Evolutionary conservation across 2,113 vertebrate species (phyloP), one percentile per base, ranked within the genome.

Genomic region (Micromys minutus): DNA sequence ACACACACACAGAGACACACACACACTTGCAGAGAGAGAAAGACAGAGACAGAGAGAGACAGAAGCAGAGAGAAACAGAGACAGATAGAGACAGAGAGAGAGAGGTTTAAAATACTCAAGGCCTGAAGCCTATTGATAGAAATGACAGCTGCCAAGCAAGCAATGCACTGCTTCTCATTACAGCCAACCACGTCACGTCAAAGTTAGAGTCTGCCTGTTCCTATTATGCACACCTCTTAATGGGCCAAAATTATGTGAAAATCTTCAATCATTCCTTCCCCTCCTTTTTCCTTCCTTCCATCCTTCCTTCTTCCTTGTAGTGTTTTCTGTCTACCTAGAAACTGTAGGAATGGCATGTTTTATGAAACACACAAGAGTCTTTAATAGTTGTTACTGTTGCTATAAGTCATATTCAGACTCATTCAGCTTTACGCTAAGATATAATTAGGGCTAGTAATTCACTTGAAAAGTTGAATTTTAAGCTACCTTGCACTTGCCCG

Each of bases 311-410:
- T 22, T 97, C 97, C 92, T 91, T 95, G 92, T 97, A 92, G 90
- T 92, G 39, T 96, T 98, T 98, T 98, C 97, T 96, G 94, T 97
- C 93, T 97, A 87, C 80, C 67, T 92, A 76, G 98, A 98, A 85
- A 97, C 95, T 97, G 89, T 31, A 87, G 71, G 65, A 97, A 95
- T 98, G 97, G 94, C 77, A 97, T 95, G 69, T 97, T 97, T 97
- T 94, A 57, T 97, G 93, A 97, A 97, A 96, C 96, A 91, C 96
- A 31, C 42, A 42, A 86, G 12, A 13, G 39, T 9, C 36, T 96
- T 79, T 94, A 93, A 10, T 89, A 77, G 4, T 86, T 63, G 3
- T 92, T 93, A 85, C 57, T 90, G 52, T 92, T 95, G 61, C 87
- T 96, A 95, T 76, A 87, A 91, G 61, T 74, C 36, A 95, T 87